These are phyloP conservation scores for Sinocyclocheilus anophthalmus DNA, from an alignment of 2,113 vertebrate genomes.

Conservation along the genomic window DNA sequence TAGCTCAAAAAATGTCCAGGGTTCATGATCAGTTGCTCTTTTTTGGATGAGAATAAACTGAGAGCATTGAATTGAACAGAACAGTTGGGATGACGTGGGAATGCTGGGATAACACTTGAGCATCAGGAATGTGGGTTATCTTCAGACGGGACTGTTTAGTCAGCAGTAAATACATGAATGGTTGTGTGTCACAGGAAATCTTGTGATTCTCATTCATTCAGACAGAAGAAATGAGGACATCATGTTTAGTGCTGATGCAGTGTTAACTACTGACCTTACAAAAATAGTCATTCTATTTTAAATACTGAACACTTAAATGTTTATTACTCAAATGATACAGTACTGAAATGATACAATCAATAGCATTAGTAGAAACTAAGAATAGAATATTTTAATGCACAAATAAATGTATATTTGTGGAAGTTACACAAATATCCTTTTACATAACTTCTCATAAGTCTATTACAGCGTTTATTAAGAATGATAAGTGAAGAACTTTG, in stretches of 20 bases:
- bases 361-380: neutral
- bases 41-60: neutral
- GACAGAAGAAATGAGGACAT: neutral
- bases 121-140: slow-evolving; percentile 15
- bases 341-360: neutral
- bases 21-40: neutral
- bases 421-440: neutral
- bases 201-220: slow-evolving; percentile 34
- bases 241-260: neutral
- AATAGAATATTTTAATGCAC: too few species aligned
- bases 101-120: slow-evolving; percentile 8
- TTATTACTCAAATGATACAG: neutral
- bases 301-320: too few species aligned
- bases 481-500: neutral
- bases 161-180: slow-evolving; percentile 42
- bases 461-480: neutral
- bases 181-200: slow-evolving; percentile 20
- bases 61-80: neutral
- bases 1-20: neutral
- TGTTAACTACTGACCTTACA: neutral
- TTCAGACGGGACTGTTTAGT: slow-evolving; percentile 32
- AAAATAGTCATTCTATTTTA: neutral
- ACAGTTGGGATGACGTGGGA: neutral
- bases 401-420: neutral
- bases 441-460: neutral